A percentile compares a stretch with the other conserved stretches of the same genome.
phyloP scores from a whole-genome alignment of 2,797 vertebrate genomes.

The Hirundo rustica region DNA sequence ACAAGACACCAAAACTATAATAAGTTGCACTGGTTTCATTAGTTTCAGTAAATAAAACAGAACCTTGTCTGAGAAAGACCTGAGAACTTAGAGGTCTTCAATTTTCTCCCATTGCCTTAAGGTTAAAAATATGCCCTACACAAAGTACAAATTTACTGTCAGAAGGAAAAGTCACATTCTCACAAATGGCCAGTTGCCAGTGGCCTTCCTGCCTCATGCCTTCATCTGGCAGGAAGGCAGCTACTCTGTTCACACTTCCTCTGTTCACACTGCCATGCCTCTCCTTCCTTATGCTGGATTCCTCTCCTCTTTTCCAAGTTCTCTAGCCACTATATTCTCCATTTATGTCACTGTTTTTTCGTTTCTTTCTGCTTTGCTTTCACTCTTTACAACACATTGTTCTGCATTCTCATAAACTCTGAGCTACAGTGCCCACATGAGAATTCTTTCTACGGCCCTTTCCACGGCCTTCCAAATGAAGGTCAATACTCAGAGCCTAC shows the following conservation, averaged over 20 bases:
- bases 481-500: not conserved
- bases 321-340: not conserved
- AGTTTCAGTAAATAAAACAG: not conserved
- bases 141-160: not conserved
- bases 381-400: not conserved
- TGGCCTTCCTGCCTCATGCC: not conserved
- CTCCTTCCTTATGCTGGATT: not conserved
- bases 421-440: fast-evolving
- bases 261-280: too few species aligned
- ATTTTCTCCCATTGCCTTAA: not conserved
- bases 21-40: not conserved
- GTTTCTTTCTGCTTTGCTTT: not conserved
- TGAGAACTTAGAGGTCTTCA: not conserved
- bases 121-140: not conserved
- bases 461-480: not conserved
- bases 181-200: not conserved
- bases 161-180: not conserved
- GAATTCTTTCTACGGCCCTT: not conserved
- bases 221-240: not conserved
- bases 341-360: fast-evolving
- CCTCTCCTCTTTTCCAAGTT: not conserved
- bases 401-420: not conserved
- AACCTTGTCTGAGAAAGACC: not conserved
- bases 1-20: not conserved
- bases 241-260: not conserved